Evolutionary conservation across 2,113 vertebrate genomes (phyloP).

Genomic region (Atractosteus spatula): DNA sequence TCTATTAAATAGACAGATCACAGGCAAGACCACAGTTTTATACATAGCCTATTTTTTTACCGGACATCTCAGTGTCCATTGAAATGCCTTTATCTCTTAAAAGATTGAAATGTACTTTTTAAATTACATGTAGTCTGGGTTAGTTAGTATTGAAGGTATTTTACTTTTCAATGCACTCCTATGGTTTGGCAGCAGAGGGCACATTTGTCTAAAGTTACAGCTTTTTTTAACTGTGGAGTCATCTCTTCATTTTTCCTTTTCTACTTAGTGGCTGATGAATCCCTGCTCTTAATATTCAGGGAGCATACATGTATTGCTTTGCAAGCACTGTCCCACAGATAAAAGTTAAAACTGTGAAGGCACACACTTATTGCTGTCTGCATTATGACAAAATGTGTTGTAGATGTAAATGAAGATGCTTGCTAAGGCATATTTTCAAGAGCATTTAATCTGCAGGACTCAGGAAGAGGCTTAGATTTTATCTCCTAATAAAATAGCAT

Average conservation of each 20-base stretch:
- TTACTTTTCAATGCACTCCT: conserved; percentile 19
- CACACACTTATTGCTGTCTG: conserved; percentile 16
- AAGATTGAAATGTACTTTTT: no score
- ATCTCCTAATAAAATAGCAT: conserved; percentile 1
- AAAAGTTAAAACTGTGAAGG: conserved; percentile 12
- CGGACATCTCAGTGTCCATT: no score
- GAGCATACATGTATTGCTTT: conserved; percentile 19
- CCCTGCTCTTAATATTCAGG: conserved; percentile 31
- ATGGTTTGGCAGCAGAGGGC: conserved; percentile 45
- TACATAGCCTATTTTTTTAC: no score
- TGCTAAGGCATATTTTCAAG: conserved; percentile 5
- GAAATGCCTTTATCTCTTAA: no score
- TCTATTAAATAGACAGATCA: no score
- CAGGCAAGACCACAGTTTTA: no score
- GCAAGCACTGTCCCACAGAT: conserved; percentile 8
- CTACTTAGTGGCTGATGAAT: conserved; percentile 30
- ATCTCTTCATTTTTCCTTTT: not conserved
- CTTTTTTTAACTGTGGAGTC: conserved; percentile 21
- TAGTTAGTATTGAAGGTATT: no score
- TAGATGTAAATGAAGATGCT: not conserved
- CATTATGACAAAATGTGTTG: conserved; percentile 35
- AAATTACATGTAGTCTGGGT: no score
- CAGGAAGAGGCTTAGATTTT: conserved; percentile 1
- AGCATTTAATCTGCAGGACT: not conserved
- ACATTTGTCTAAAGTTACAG: conserved; percentile 29